A percentile compares a stretch with the other conserved stretches of the same genome.
These are phyloP conservation scores for Tarsius wallacei DNA, from an alignment of 2,797 vertebrate genomes.

Conservation along the genomic window DNA sequence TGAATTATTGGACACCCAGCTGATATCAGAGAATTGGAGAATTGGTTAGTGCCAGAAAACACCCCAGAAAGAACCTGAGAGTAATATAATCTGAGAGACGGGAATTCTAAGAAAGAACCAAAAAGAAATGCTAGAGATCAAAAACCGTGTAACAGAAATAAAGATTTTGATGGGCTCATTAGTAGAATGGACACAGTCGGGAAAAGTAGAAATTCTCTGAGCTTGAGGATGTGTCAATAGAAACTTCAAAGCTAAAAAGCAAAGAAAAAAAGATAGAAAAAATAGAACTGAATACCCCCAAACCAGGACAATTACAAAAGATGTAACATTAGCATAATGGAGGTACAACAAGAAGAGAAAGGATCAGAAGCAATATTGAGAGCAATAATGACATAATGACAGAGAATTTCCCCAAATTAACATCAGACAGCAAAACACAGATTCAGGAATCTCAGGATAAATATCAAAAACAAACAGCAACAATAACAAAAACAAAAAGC, in stretches of 20 bases:
- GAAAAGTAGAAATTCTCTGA: not conserved
- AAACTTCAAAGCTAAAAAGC: not conserved
- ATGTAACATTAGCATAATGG: not conserved
- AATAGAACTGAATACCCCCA: not conserved
- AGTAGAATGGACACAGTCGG: not conserved
- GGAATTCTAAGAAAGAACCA: not conserved
- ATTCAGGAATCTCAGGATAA: not conserved
- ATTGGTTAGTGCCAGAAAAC: not conserved
- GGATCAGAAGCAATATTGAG: not conserved
- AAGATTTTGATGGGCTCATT: not conserved
- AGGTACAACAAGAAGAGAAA: not conserved
- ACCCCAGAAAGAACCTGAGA: not conserved
- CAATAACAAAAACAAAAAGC: too few species aligned
- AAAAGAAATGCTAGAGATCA: not conserved
- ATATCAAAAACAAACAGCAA: not conserved
- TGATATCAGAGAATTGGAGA: not conserved
- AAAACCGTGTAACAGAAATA: not conserved
- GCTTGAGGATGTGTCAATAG: not conserved
- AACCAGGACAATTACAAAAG: not conserved
- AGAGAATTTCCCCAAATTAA: conserved; percentile 17
- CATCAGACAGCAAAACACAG: not conserved
- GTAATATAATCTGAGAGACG: not conserved
- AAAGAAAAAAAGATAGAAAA: not conserved
- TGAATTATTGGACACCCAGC: not conserved
- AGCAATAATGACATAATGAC: not conserved